Percentiles rank a stretch among this genome's conserved stretches.
Evolutionary conservation across 2,797 vertebrate species (phyloP).

Genomic region (Spondyliosoma cantharus): DNA sequence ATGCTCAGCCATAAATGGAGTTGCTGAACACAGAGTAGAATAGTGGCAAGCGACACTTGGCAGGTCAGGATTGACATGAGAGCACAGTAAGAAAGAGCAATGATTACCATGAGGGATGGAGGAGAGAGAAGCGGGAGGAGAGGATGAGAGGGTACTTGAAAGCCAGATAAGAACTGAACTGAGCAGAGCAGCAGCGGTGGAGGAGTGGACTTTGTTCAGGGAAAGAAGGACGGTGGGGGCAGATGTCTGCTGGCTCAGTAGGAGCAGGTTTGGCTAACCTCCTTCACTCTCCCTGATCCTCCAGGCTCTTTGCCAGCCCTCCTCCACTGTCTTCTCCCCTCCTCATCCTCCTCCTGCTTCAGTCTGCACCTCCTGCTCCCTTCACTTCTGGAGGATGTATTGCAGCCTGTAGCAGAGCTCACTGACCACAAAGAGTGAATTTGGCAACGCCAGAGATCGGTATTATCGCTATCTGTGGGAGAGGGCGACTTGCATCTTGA

Average conservation of each 20-base stretch:
- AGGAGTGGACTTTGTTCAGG: slow-evolving; percentile 30
- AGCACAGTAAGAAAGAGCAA: slow-evolving; percentile 15
- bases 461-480: slow-evolving; percentile 74
- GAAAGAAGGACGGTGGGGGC: slow-evolving; percentile 23
- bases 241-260: slow-evolving; percentile 50
- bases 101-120: slow-evolving; percentile 18
- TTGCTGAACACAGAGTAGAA: slow-evolving; percentile 46
- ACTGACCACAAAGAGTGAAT: slow-evolving; percentile 87
- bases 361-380: slow-evolving; percentile 54
- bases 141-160: slow-evolving; percentile 34
- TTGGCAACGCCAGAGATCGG: slow-evolving; percentile 73
- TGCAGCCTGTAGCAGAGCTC: slow-evolving; percentile 81
- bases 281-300: slow-evolving; percentile 87
- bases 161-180: slow-evolving; percentile 34
- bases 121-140: slow-evolving; percentile 25
- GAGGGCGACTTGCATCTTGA: slow-evolving; percentile 79
- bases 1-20: slow-evolving; percentile 35
- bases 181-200: slow-evolving; percentile 22
- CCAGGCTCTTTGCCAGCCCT: slow-evolving; percentile 86
- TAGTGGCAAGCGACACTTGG: slow-evolving; percentile 37
- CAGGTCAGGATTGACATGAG: slow-evolving; percentile 20
- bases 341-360: slow-evolving; percentile 84
- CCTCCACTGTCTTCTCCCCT: slow-evolving; percentile 86
- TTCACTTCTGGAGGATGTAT: slow-evolving; percentile 76
- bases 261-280: slow-evolving; percentile 85